These are phyloP conservation scores for Cichlasoma orientale DNA, from an alignment of 2,797 vertebrate genomes.

Conservation along the genomic window DNA sequence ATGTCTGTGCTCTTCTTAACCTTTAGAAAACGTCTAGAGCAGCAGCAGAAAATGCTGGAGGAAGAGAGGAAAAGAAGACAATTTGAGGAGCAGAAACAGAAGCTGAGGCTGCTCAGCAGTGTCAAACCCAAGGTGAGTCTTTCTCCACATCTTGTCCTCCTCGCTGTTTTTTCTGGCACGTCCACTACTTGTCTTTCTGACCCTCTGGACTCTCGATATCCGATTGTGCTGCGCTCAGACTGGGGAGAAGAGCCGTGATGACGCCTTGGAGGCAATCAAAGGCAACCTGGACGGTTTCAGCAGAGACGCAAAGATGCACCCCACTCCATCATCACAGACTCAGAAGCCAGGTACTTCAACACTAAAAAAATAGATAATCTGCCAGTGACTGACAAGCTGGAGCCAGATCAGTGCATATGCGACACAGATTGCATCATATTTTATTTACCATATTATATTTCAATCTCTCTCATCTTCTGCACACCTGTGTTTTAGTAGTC, in stretches of 20 bases:
- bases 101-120: constrained; percentile 94
- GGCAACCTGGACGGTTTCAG: constrained; percentile 99
- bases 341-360: constrained; percentile 89
- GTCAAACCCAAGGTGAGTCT: constrained; percentile 94
- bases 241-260: constrained; percentile 95
- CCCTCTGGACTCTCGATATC: constrained; percentile 1
- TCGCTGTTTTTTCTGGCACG: neutral
- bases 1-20: neutral
- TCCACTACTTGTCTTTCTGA: neutral
- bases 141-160: neutral
- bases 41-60: constrained; percentile 96
- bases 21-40: constrained; percentile 92
- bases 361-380: neutral
- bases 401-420: neutral
- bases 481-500: neutral
- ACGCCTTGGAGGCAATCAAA: constrained; percentile 98
- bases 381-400: constrained; percentile 15
- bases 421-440: neutral
- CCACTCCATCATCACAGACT: constrained; percentile 89
- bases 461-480: neutral
- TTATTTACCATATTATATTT: neutral
- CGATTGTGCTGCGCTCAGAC: constrained; percentile 41
- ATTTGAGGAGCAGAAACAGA: constrained; percentile 99
- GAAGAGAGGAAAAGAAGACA: constrained; percentile 96
- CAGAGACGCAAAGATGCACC: constrained; percentile 98